Conservation (phyloP, 2,113 vertebrate genomes). For the Heteronetta atricapilla region DNA sequence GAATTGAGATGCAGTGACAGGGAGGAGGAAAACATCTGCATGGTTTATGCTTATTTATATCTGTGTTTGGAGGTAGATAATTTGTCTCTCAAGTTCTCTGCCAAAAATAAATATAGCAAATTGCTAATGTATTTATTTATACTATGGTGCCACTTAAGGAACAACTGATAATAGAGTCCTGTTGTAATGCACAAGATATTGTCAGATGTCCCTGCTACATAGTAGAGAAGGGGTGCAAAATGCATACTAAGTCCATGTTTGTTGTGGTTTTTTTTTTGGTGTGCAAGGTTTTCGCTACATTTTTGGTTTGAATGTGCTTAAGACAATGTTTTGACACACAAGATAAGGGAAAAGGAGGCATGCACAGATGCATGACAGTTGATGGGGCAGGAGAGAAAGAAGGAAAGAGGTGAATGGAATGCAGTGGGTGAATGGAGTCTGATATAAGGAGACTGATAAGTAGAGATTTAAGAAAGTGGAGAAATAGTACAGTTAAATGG, state of each 20-base stretch:
- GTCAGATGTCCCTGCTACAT: neutral
- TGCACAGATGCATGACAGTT: neutral
- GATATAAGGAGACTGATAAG: conserved; percentile 5
- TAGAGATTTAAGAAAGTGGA: neutral
- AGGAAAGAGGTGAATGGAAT: neutral
- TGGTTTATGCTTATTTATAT: conserved; percentile 40
- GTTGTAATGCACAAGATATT: neutral
- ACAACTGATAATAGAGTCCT: neutral
- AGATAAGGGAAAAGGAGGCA: neutral
- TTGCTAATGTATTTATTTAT: conserved; percentile 35
- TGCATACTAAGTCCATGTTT: neutral
- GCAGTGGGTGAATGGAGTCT: neutral
- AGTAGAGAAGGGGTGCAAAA: neutral
- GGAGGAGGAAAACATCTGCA: neutral
- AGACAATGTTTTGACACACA: neutral
- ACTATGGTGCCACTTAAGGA: neutral
- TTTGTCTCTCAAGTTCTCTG: conserved; percentile 13
- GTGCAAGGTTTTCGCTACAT: neutral
- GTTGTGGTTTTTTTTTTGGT: neutral
- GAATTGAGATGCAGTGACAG: neutral
- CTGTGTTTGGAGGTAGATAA: conserved; percentile 22
- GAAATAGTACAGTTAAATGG: neutral
- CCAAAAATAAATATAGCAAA: conserved; percentile 44
- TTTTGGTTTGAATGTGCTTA: neutral
- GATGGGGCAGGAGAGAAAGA: neutral